Evolutionary conservation across 1,140 invertebrate genomes (phyloP), one percentile per base, ranked within the genome.

Genomic region (Bombus cullumanus): DNA sequence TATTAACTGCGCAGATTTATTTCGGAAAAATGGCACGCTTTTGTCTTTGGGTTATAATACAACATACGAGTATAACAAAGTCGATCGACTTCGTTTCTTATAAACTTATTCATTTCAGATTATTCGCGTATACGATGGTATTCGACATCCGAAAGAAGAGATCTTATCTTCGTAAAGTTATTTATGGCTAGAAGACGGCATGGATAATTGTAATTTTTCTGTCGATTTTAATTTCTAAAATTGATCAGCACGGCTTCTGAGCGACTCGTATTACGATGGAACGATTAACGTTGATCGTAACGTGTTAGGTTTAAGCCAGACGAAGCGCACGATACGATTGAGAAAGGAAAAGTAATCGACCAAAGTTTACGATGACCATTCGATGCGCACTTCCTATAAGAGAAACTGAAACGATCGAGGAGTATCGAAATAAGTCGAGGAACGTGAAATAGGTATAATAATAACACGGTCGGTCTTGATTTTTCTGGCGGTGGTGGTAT

Each of bases 361-460:
- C 22, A 12, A 12, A 8, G 31, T 53, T 34, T 37, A 25, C n/a
- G 41, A 43, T 22, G 72, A 31, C 9, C 72, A 12, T 39, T 39
- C 10, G 25, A 71, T 34, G 43, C 28, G 3, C 10, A 3, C 5
- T 64, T 62, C 75, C 75, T 31, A 34, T 41, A 31, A 25, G 15
- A 39, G 37, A 59, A 76, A 28, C 41, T 78, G 25, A n/a, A 64
- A 31, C 22, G 47, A 13, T 22, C 47, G 25, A 37, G 13, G 5
- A 28, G 22, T 62, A 41, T 77, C 75, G 75, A 41, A 31, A 28
- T 15, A 13, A 41, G 75, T 22, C 13, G 37, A 12, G 59, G 39
- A 78, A 76, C 28, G 71, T 31, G 22, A 43, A n/a, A 73, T 39
- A 71, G 69, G 34, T 5, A 10, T 59, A 76, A 76, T 39, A 76